phyloP scores from a whole-genome alignment of 1,140 invertebrate species.

The Parapsyche elsis region DNA sequence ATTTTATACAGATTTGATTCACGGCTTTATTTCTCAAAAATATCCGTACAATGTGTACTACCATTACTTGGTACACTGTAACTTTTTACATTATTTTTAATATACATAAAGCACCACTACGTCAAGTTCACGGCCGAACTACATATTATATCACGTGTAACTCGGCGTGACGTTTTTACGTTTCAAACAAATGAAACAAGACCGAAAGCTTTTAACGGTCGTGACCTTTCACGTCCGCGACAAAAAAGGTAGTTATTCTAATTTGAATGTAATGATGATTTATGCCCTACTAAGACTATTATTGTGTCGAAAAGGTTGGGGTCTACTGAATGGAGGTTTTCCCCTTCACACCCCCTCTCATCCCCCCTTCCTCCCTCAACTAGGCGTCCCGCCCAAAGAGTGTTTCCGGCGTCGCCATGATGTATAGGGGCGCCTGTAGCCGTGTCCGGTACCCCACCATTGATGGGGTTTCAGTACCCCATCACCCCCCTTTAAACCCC shows the following conservation, averaged over 20 bases:
- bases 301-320: conserved; percentile 15
- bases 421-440: conserved; percentile 31
- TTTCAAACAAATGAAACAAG: no score
- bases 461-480: background rate
- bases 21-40: no score
- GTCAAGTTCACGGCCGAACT: no score
- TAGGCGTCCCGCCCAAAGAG: conserved; percentile 33
- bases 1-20: no score
- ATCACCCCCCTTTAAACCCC: background rate
- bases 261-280: background rate
- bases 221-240: no score
- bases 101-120: no score
- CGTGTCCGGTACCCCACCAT: conserved; percentile 27
- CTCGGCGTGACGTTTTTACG: no score
- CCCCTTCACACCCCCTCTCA: background rate
- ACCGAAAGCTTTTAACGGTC: no score
- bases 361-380: background rate
- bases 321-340: background rate
- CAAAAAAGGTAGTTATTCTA: background rate
- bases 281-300: background rate
- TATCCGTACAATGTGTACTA: no score
- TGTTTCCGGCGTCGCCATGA: conserved; percentile 41
- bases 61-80: no score
- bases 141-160: no score
- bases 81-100: no score